Conservation (phyloP, 1,140 invertebrate species). For the Hormaphis cornu region DNA sequence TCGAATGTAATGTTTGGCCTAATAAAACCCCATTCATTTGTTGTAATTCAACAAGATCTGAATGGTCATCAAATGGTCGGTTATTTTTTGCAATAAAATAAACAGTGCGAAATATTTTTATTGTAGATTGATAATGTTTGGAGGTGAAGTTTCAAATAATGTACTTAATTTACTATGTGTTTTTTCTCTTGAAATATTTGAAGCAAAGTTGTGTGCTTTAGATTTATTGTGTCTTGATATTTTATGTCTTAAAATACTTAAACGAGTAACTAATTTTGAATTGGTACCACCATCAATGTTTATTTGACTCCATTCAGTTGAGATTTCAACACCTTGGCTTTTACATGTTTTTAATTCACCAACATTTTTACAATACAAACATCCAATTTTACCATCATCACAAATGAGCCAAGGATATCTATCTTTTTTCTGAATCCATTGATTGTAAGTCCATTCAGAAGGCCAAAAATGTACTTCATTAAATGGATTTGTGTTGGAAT, state of each 20-base stretch:
- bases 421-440: constrained; percentile 5
- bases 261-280: neutral
- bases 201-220: neutral
- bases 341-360: neutral
- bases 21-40: neutral
- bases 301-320: neutral
- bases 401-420: constrained; percentile 1
- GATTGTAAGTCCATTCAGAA: constrained; percentile 1
- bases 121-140: neutral
- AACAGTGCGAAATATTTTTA: neutral
- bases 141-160: neutral
- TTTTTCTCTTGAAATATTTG: neutral
- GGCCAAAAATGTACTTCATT: neutral
- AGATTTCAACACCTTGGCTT: constrained; percentile 1
- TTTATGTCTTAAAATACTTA: constrained; percentile 4
- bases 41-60: neutral
- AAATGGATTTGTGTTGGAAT: neutral
- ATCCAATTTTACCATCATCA: constrained; percentile 1
- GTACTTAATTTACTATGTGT: neutral
- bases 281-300: neutral
- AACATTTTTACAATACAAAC: neutral
- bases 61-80: neutral
- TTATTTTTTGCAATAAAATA: constrained; percentile 22
- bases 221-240: constrained; percentile 3
- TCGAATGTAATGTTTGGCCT: neutral